Conservation (phyloP, 2,113 vertebrate species). For the Toxostoma redivivum region DNA sequence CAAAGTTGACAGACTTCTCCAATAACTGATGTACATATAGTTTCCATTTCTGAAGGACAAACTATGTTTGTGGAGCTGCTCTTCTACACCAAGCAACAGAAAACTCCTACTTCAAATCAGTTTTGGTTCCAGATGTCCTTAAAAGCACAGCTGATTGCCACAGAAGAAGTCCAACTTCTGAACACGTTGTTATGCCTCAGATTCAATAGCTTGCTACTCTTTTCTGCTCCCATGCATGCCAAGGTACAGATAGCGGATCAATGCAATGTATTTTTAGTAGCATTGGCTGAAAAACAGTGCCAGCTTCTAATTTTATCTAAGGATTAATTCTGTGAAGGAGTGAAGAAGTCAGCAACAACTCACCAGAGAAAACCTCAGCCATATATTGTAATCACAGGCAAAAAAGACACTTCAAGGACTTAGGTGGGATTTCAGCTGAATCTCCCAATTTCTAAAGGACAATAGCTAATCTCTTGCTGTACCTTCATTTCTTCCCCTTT, state of each 20-base stretch:
- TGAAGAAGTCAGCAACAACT: background rate
- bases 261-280: conserved; percentile 10
- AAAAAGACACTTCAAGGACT: background rate
- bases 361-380: background rate
- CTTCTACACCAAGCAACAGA: background rate
- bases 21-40: fast-evolving
- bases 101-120: background rate
- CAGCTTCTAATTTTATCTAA: conserved; percentile 34
- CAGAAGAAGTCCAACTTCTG: background rate
- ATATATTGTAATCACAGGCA: background rate
- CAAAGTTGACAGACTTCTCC: background rate
- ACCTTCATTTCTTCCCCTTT: background rate
- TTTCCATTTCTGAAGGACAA: background rate
- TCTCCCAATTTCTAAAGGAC: background rate
- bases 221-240: background rate
- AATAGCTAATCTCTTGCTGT: background rate
- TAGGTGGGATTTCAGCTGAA: background rate
- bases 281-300: background rate
- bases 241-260: background rate
- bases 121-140: background rate
- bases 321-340: conserved; percentile 16
- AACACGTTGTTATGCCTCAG: background rate
- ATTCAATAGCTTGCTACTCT: background rate
- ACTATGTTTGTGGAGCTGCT: background rate
- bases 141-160: background rate